These are phyloP conservation scores for Meiosimyza decipiens DNA, from an alignment of 2,888 invertebrate species.

Conservation along the genomic window DNA sequence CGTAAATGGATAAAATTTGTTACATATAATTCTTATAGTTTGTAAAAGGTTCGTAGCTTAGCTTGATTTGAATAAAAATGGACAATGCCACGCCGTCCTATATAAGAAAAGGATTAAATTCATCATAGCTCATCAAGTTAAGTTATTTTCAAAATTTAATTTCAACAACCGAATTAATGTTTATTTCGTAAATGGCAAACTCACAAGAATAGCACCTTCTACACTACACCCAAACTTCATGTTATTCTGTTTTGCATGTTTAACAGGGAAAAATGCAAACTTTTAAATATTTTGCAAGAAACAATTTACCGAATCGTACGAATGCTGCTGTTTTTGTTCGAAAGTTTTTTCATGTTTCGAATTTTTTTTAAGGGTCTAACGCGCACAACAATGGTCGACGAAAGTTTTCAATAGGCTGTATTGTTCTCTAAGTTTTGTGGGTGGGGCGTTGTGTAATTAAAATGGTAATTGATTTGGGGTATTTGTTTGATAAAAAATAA, in stretches of 20 bases:
- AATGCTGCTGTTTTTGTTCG: neutral
- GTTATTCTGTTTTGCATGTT: constrained; percentile 17
- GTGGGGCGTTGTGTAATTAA: constrained; percentile 24
- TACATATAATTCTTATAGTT: no score
- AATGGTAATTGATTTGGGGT: constrained; percentile 37
- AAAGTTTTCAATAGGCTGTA: constrained; percentile 1
- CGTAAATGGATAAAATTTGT: no score
- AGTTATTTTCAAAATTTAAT: no score
- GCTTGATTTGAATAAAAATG: no score
- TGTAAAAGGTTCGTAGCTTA: no score
- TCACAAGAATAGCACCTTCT: no score
- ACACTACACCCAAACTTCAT: neutral
- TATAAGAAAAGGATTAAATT: no score
- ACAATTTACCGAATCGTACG: constrained; percentile 29
- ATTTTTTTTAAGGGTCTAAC: neutral
- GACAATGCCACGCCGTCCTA: no score
- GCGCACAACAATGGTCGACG: constrained; percentile 11
- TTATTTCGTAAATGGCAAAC: no score
- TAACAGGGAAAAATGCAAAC: constrained; percentile 30
- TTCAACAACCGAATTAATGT: no score
- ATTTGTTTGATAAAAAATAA: neutral
- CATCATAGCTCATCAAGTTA: no score
- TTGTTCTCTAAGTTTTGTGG: neutral
- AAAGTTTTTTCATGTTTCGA: neutral
- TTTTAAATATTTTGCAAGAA: constrained; percentile 28